Evolutionary conservation across 2,797 vertebrate species (phyloP).

Genomic region (Allobates femoralis): DNA sequence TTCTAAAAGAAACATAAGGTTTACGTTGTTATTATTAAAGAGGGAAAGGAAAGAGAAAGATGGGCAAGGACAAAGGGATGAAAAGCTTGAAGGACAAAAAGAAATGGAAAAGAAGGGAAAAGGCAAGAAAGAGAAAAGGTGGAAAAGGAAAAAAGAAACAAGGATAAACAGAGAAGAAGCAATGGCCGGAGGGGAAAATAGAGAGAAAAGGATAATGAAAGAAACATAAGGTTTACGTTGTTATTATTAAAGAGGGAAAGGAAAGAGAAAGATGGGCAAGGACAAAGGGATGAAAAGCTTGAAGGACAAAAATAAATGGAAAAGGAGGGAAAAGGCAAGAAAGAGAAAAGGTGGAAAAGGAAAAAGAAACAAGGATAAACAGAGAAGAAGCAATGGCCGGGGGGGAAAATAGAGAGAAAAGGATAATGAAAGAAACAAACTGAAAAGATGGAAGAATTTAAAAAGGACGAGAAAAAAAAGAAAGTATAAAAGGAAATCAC

Average conservation of each 20-base stretch:
- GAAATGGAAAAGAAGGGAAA: background rate
- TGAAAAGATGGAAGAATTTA: too few relatives aligned
- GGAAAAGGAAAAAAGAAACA: background rate
- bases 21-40: background rate
- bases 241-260: background rate
- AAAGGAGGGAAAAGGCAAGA: background rate
- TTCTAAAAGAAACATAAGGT: conserved; percentile 66
- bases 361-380: background rate
- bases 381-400: background rate
- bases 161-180: background rate
- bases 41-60: background rate
- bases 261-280: background rate
- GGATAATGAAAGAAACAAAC: background rate
- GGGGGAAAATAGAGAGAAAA: background rate
- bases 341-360: background rate
- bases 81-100: background rate
- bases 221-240: background rate
- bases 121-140: background rate
- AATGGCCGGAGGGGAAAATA: background rate
- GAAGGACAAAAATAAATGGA: background rate
- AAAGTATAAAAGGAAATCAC: background rate
- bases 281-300: background rate
- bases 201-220: background rate
- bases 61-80: background rate
- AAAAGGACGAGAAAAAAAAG: background rate